Base-by-base conservation (phyloP, 2,888 invertebrate genomes). In the Cephus nigrinus region DNA sequence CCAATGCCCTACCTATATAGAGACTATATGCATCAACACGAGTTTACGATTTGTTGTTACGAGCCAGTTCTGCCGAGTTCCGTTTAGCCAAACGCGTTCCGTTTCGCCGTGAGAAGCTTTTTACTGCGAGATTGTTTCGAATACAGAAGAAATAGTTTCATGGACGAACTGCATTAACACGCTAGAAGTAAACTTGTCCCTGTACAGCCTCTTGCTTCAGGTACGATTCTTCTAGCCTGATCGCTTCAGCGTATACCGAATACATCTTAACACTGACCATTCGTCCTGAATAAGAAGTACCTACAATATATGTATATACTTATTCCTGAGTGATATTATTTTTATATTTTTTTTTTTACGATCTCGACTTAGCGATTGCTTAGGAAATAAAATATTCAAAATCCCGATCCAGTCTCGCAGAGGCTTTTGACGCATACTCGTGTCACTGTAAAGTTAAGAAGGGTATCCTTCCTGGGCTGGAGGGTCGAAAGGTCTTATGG, bases 401-500 rank as follows among this genome's bases (percentile, higher is more conserved):
- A 55, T 55, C 5, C 55, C 9, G 5, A 9, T 55, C 23, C 23
- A 55, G 55, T 9, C 55, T 55, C 9, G 55, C 55, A 23, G 55
- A 23, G 9, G 9, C 55, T 55, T 55, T 55, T 55, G 55, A 55
- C 23, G 55, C 9, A 55, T 55, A 55, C 9, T 9, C n/a, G 71
- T 71, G 71, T 71, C 12, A 31, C 30, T 31, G 31, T 71, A 71
- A 71, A 71, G 71, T 71, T 31, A 71, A 15, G 71, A 55, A 55
- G 55, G 55, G 55, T 55, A 55, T 55, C 55, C 23, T 55, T 55
- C 23, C 23, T 55, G 55, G 55, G 23, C 55, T 55, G 71, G n/a
- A 71, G 71, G 71, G 71, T 71, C 71, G 71, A 33, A 71, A 33
- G 71, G 71, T 55, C 55, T 55, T 55, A 55, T 23, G 23, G 55